Evolutionary conservation across 1,140 invertebrate genomes (phyloP).

Genomic region (Asobara japonica): DNA sequence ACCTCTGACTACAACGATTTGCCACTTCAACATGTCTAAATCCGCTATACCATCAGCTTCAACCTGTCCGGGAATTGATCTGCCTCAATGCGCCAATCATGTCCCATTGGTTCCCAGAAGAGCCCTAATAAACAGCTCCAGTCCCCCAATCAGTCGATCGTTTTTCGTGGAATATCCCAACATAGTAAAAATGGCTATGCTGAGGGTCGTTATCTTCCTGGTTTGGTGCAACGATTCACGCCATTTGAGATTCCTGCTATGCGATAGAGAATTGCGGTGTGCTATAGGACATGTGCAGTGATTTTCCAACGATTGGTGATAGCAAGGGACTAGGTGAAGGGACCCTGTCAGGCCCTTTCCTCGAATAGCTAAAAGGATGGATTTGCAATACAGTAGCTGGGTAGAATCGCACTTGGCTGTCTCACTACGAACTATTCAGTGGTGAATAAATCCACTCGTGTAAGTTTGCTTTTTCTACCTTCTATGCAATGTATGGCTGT

Average conservation of each 20-base stretch:
- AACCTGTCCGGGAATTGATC: too few species aligned
- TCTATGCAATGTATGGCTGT: not conserved
- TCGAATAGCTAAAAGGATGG: conserved; percentile 1
- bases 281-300: not conserved
- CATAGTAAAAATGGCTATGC: not conserved
- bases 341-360: not conserved
- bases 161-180: not conserved
- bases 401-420: not conserved
- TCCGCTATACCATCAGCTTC: too few species aligned
- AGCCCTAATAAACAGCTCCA: not conserved
- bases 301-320: not conserved
- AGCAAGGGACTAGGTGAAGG: not conserved
- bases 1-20: too few species aligned
- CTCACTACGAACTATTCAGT: not conserved
- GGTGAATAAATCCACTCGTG: not conserved
- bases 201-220: not conserved
- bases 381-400: conserved; percentile 1
- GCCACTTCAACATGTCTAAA: too few species aligned
- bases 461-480: conserved; percentile 4
- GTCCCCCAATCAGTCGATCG: not conserved
- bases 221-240: not conserved
- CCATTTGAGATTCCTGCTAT: not conserved
- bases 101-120: too few species aligned
- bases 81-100: too few species aligned
- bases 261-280: not conserved